Evolutionary conservation across 2,888 invertebrate species (phyloP), one percentile per base, ranked within the genome.

Genomic region (Pyrrhia umbra): DNA sequence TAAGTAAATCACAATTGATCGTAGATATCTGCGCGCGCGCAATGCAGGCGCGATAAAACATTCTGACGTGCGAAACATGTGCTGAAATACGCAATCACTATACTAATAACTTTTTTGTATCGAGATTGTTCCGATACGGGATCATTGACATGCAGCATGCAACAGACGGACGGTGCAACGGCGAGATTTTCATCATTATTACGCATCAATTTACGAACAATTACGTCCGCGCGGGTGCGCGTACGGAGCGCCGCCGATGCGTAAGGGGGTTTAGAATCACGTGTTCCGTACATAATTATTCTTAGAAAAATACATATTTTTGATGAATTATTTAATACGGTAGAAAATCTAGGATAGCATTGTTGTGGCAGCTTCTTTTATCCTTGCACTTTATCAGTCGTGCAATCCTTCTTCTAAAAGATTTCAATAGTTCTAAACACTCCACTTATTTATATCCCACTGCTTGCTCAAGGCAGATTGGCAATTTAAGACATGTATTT

Each of bases 101-200:
- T 57, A 51, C 34, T 54, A 46, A 57, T 57, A 50, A 58, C 30
- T 66, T 68, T 73, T 76, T 68, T 68, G 47, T 59, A 45, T 16
- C 10, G 20, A 46, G 63, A 77, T 77, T 20, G 55, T 63, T 51
- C 62, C 30, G 64, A 75, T 72, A 68, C 39, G 60, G 47, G 75
- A 75, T 71, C 68, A 67, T 67, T 72, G 78, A 75, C 75, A 75
- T 69, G 67, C 78, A 76, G 54, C 50, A 66, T 64, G 62, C 67
- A 63, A 62, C 23, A 54, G 57, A 37, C 56, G 25, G 51, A 43
- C 50, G 20, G 30, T 49, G 62, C 60, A 65, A 49, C 55, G n/a
- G 51, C 58, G 54, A 75, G 65, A 79, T 79, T 77, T 80, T 73
- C 66, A 68, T 72, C 69, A 69, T 73, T 67, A 71, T 70, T 69